Percentiles rank a stretch among this genome's conserved stretches.
phyloP scores from a whole-genome alignment of 2,888 invertebrate genomes.

The Gari tellinella region DNA sequence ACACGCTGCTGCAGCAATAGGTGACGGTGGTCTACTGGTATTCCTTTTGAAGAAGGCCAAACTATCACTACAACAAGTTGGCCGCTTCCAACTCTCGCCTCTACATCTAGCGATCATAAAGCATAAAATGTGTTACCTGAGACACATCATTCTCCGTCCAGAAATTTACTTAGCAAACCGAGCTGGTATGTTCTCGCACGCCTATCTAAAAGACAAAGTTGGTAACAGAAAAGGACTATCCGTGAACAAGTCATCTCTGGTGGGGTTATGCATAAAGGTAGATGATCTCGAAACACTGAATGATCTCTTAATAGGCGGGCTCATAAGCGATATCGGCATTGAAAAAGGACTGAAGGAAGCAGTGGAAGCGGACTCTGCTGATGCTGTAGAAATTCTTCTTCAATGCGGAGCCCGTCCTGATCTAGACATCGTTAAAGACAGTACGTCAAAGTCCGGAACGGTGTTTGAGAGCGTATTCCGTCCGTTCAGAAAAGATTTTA shows the following conservation, averaged over 20 bases:
- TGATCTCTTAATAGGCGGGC: slow-evolving; percentile 32
- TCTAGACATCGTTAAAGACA: slow-evolving; percentile 42
- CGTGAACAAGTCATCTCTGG: slow-evolving; percentile 37
- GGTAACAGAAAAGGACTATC: slow-evolving; percentile 21
- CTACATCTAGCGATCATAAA: slow-evolving; percentile 55
- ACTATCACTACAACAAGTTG: slow-evolving; percentile 40
- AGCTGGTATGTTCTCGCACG: slow-evolving; percentile 39
- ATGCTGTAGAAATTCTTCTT: slow-evolving; percentile 42
- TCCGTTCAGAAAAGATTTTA: slow-evolving; percentile 56
- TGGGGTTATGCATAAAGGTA: slow-evolving; percentile 53
- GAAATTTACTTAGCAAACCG: slow-evolving; percentile 42
- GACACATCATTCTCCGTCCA: slow-evolving; percentile 48
- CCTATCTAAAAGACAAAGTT: slow-evolving; percentile 16
- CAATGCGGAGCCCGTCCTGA: slow-evolving; percentile 46
- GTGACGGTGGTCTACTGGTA: slow-evolving; percentile 34
- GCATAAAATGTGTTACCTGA: slow-evolving; percentile 50
- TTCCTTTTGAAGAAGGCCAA: slow-evolving; percentile 41
- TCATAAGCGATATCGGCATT: slow-evolving; percentile 42
- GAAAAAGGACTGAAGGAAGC: slow-evolving; percentile 46
- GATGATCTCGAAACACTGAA: slow-evolving; percentile 48
- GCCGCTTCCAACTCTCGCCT: slow-evolving; percentile 53
- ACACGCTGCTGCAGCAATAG: slow-evolving; percentile 55
- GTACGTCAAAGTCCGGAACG: slow-evolving; percentile 35
- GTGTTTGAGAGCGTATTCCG: slow-evolving; percentile 54
- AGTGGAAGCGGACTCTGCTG: slow-evolving; percentile 37